Evolutionary conservation across 2,888 invertebrate species (phyloP), one percentile per base, ranked within the genome.

Genomic region (Bibio marci): DNA sequence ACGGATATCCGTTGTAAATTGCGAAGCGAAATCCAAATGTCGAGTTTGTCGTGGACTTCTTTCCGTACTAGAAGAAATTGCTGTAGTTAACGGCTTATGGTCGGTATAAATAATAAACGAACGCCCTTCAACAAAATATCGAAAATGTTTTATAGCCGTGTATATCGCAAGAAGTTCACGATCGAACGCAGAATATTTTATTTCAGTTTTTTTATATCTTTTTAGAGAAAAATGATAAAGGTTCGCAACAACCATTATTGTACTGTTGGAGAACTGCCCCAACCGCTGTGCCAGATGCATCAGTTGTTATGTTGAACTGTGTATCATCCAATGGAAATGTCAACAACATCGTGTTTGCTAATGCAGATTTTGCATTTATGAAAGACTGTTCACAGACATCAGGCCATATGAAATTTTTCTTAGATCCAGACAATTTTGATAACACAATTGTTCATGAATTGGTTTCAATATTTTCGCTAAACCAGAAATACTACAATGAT

Each of bases 1-100:
- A 25, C 27, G 18, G 15, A 42, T 40, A 17, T 42, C 38, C 17
- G 14, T 31, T 11, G 44, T 44, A 39, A 42, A 30, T 44, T 28
- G 28, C 4, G 28, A 28, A 7, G 40, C 3, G 40, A 26, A 42
- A 25, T 41, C 44, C 14, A 44, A 33, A 27, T 41, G 41, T 11
- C 40, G 26, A n/a, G 33, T 38, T 38, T 41, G 44, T 19, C 38
- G 34, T 5, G 41, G 41, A 19, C 38, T 38, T 22, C 28, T 35
- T 5, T 41, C 44, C 3, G 35, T 35, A 26, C 39, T 44, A 19
- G 43, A 41, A 31, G 4, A 22, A 10, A 31, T 31, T 2, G 37
- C 37, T 17, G 11, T 30, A 2, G 22, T 36, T 28, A 36, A 30
- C 5, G 36, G 28, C 18, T 36, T 36, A 15, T 36, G 36, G 17